Conservation (phyloP, 2,113 vertebrate species). For the Microtus richardsoni region DNA sequence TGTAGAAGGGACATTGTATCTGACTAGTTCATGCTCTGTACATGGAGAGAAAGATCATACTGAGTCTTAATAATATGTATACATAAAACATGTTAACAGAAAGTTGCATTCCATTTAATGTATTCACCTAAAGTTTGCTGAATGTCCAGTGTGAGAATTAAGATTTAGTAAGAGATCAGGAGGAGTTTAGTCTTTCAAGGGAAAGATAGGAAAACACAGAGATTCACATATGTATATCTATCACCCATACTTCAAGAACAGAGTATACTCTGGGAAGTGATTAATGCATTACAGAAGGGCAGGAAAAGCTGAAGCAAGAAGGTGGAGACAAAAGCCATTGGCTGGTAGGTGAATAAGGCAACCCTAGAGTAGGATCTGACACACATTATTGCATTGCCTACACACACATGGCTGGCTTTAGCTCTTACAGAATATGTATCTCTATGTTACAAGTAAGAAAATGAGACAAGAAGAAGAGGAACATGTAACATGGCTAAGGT, state of each 20-base stretch:
- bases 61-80: neutral
- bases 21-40: neutral
- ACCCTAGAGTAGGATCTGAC: neutral
- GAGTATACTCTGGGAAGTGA: neutral
- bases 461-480: neutral
- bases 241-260: neutral
- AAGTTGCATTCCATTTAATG: neutral
- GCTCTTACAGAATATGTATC: neutral
- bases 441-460: neutral
- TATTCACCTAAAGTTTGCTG: neutral
- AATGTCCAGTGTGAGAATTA: neutral
- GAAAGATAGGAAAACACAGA: neutral
- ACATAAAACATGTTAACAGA: neutral
- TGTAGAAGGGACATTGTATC: neutral
- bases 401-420: neutral
- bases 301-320: neutral
- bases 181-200: neutral
- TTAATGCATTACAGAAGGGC: neutral
- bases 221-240: rapidly evolving
- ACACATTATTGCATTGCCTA: neutral
- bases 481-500: neutral
- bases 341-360: neutral
- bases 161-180: neutral
- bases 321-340: neutral
- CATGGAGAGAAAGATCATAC: neutral